Conservation (phyloP, 2,797 vertebrate species). For the Hyperoplus immaculatus region DNA sequence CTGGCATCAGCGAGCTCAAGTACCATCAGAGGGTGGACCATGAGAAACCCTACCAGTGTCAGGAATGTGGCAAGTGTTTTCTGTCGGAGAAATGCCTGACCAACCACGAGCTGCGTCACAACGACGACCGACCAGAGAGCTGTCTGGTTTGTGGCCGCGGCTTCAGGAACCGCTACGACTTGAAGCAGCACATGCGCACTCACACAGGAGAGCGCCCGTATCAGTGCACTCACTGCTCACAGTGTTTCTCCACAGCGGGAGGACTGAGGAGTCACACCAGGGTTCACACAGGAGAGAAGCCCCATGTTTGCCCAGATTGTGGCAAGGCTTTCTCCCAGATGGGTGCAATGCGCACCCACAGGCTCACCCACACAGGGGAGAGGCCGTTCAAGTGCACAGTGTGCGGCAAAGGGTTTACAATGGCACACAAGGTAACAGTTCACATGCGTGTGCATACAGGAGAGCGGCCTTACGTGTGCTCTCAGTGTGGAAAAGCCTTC, state of each 20-base stretch:
- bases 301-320: constrained; percentile 80
- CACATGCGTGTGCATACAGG: constrained; percentile 84
- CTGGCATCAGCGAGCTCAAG: constrained; percentile 83
- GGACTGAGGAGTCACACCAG: constrained; percentile 82
- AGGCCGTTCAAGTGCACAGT: constrained; percentile 81
- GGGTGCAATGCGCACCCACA: constrained; percentile 83
- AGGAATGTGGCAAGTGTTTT: constrained; percentile 84
- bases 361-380: constrained; percentile 83
- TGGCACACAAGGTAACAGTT: constrained; percentile 82
- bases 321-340: constrained; percentile 84
- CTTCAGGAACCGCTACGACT: constrained; percentile 82
- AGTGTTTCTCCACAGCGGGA: constrained; percentile 83
- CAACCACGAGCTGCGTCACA: constrained; percentile 83
- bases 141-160: constrained; percentile 80
- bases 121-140: constrained; percentile 78
- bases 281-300: constrained; percentile 84
- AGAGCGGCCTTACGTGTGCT: constrained; percentile 81
- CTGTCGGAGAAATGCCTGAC: constrained; percentile 81
- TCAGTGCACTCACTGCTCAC: constrained; percentile 82
- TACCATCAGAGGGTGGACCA: constrained; percentile 82
- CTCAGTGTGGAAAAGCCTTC: constrained; percentile 83
- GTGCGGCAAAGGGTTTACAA: constrained; percentile 82
- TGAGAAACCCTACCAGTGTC: constrained; percentile 83
- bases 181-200: constrained; percentile 85
- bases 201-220: constrained; percentile 84